These are phyloP conservation scores for Leptobrachium leishanense DNA, from an alignment of 2,113 vertebrate species.

Conservation along the genomic window DNA sequence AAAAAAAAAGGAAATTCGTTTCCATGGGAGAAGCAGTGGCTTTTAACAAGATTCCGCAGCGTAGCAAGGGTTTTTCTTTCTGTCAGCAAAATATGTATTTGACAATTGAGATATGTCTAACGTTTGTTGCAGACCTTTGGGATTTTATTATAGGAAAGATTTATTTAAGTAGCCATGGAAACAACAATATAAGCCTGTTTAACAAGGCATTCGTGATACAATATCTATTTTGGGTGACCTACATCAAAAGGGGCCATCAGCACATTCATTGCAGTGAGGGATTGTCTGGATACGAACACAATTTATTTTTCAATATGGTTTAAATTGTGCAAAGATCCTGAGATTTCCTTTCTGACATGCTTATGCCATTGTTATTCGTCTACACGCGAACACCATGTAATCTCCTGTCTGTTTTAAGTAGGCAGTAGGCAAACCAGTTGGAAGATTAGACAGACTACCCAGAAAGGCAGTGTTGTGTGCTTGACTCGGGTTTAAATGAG, in stretches of 20 bases:
- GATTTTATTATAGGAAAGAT: slow-evolving; percentile 63
- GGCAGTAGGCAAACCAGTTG: too few relatives aligned
- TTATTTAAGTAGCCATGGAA: slow-evolving; percentile 70
- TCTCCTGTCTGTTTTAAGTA: too few relatives aligned
- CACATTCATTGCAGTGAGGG: slow-evolving; percentile 48
- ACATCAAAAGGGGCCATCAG: slow-evolving; percentile 57
- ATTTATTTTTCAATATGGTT: slow-evolving; percentile 3
- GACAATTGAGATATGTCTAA: slow-evolving; percentile 56
- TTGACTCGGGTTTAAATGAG: too few relatives aligned
- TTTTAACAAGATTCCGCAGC: slow-evolving; percentile 47
- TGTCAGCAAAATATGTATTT: slow-evolving; percentile 62
- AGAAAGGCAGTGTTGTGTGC: too few relatives aligned
- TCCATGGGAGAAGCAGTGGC: slow-evolving; percentile 17
- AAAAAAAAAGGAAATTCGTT: too few relatives aligned
- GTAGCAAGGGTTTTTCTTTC: slow-evolving; percentile 56
- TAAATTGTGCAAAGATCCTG: not conserved
- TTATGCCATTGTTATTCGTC: too few relatives aligned
- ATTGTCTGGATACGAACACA: slow-evolving; percentile 3
- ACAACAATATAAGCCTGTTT: slow-evolving; percentile 62
- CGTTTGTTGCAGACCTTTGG: slow-evolving; percentile 57
- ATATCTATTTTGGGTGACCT: slow-evolving; percentile 61
- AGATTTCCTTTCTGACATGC: too few relatives aligned
- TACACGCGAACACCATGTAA: too few relatives aligned
- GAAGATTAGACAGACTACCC: too few relatives aligned
- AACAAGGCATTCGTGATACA: slow-evolving; percentile 60